Base-by-base conservation (phyloP, 2,888 invertebrate species). In the Drosophila meridionalis region DNA sequence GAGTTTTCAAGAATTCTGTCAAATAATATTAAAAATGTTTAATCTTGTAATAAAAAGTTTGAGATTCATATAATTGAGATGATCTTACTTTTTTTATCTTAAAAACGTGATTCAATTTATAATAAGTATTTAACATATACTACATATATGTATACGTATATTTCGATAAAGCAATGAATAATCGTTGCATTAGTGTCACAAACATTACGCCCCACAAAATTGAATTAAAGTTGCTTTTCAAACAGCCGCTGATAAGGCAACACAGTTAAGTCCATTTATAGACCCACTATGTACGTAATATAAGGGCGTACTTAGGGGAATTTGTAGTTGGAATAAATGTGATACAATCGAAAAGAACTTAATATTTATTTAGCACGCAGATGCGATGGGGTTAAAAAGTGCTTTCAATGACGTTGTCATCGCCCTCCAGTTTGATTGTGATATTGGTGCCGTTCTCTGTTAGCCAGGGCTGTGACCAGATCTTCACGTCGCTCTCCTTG, bases 391-490 rank as follows among this genome's bases (percentile, higher is more conserved):
- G 9, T 57, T 72, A 78, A 38, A 78, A 81, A 8, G 81, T 81
- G 4, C 45, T 67, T n/a, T 81, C 82, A 28, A 78, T 62, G 2
- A 43, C 52, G 9, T 55, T 32, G 6, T 68, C 68, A 30, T 85
- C 83, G 20, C 82, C 85, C 3, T 76, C 74, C 11, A 73, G 80
- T 3, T 83, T 50, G 6, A 90, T 79, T 11, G 77, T 80, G 1
- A 89, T 76, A 43, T 69, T 53, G 28, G 69, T 72, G 36, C 80
- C 87, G 12, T 90, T 75, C 47, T 74, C 56, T 9, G 57, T 5
- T 14, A 89, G 62, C 90, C 90, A 90, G n/a, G 80, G 69, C n/a
- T 69, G 83, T 1, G 73, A 67, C 82, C 82, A 83, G 75, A 90
- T 89, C 42, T 65, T 28, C 6, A 90, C 77, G 40, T 77, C 20